phyloP scores from a whole-genome alignment of 1,140 invertebrate species.

The Leptopilina clavipes region DNA sequence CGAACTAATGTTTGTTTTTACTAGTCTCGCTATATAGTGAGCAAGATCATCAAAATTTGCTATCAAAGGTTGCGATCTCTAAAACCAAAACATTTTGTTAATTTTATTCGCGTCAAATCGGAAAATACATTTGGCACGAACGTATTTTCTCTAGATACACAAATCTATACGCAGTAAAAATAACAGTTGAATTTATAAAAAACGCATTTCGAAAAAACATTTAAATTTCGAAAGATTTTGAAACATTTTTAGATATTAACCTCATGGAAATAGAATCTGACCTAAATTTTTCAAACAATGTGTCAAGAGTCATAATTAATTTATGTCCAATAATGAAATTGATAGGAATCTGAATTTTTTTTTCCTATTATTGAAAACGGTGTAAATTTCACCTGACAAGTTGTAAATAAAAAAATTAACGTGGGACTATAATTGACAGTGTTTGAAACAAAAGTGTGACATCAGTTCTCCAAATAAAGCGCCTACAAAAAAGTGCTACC shows the following conservation, averaged over 20 bases:
- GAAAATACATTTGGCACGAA: not conserved
- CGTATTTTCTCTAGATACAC: not conserved
- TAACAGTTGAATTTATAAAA: not conserved
- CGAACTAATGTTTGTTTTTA: slow-evolving; percentile 22
- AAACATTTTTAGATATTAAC: not conserved
- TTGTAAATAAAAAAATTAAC: slow-evolving; percentile 16
- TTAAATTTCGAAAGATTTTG: not conserved
- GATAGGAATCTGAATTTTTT: not conserved
- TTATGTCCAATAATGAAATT: not conserved
- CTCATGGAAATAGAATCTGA: slow-evolving; percentile 4
- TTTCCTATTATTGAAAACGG: not conserved
- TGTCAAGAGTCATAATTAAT: not conserved
- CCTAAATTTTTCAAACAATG: not conserved
- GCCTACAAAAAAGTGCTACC: slow-evolving; percentile 14
- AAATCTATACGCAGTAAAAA: not conserved
- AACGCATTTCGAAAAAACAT: not conserved
- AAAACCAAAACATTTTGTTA: slow-evolving; percentile 11
- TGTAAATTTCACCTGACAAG: not conserved
- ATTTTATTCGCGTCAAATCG: not conserved
- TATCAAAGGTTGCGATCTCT: not conserved
- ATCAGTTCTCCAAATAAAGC: slow-evolving; percentile 20
- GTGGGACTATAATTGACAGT: slow-evolving; percentile 31
- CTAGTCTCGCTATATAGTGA: not conserved
- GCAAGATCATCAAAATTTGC: not conserved
- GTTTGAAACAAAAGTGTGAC: not conserved